Conservation (phyloP, 2,888 invertebrate species). For the Leucophora obtusa region DNA sequence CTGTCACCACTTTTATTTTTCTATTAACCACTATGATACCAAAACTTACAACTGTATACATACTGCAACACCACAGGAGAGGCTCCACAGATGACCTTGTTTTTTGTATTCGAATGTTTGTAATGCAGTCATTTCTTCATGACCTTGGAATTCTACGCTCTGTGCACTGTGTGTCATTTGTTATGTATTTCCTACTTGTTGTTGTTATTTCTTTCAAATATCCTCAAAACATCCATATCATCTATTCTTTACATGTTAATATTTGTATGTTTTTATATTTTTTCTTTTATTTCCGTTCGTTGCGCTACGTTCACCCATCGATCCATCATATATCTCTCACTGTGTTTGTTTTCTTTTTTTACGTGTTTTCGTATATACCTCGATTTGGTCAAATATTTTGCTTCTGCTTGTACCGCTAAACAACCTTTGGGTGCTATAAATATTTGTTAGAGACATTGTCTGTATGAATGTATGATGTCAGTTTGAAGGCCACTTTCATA, state of each 20-base stretch:
- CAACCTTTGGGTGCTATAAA: slow-evolving; percentile 19
- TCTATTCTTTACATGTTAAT: background rate
- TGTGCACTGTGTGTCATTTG: background rate
- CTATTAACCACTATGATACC: slow-evolving; percentile 27
- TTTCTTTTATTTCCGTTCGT: slow-evolving; percentile 19
- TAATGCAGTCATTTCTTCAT: background rate
- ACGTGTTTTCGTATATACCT: slow-evolving; percentile 49
- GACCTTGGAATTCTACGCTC: slow-evolving; percentile 24
- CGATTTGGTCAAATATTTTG: slow-evolving; percentile 58
- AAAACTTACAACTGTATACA: slow-evolving; percentile 24
- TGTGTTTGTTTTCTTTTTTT: slow-evolving; percentile 48
- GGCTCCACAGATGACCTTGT: slow-evolving; percentile 42
- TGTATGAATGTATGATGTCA: slow-evolving; percentile 14
- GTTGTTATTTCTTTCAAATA: background rate
- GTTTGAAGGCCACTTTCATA: slow-evolving; percentile 4
- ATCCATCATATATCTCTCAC: slow-evolving; percentile 28
- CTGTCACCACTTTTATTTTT: slow-evolving; percentile 26
- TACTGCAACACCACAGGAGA: slow-evolving; percentile 22
- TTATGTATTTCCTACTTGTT: slow-evolving; percentile 24
- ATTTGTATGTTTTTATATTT: background rate
- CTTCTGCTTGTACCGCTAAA: slow-evolving; percentile 54
- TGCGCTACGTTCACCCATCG: background rate
- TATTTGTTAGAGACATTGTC: slow-evolving; percentile 18
- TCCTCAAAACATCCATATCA: background rate
- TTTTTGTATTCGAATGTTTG: background rate